phyloP scores from a whole-genome alignment of 92 coral and sea anemone genomes.

The Phymanthus crucifer region DNA sequence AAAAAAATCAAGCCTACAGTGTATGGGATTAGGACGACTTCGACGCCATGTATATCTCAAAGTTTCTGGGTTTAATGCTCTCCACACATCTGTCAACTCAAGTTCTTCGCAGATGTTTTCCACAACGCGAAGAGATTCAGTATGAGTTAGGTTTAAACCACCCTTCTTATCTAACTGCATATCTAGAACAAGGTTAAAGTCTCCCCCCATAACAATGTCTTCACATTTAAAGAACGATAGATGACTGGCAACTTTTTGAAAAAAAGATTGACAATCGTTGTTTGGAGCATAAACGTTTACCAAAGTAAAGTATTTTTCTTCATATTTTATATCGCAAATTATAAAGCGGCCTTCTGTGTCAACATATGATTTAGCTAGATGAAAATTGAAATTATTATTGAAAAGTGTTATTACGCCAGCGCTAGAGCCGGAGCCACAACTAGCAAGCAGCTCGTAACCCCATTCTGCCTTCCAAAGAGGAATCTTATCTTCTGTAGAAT shows the following conservation, averaged over 20 bases:
- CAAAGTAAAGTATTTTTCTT: slow-evolving; percentile 14
- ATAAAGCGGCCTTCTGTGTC: slow-evolving; percentile 41
- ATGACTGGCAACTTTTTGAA: too few relatives aligned
- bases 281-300: too few relatives aligned
- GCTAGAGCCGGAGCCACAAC: slow-evolving; percentile 13
- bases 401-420: slow-evolving; percentile 29
- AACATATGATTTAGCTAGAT: not conserved
- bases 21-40: not conserved
- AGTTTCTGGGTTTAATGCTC: not conserved
- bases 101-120: not conserved
- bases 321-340: slow-evolving; percentile 29
- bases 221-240: too few relatives aligned
- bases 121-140: too few relatives aligned
- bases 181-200: too few relatives aligned
- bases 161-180: too few relatives aligned
- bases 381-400: slow-evolving; percentile 38
- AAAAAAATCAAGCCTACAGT: slow-evolving; percentile 6
- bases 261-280: too few relatives aligned
- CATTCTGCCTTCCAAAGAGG: slow-evolving; percentile 37
- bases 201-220: too few relatives aligned
- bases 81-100: not conserved
- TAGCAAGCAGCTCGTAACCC: slow-evolving; percentile 18
- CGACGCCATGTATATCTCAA: not conserved
- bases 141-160: too few relatives aligned
- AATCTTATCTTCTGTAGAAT: slow-evolving; percentile 12